Evolutionary conservation across 2,888 invertebrate species (phyloP).

Genomic region (Helicoverpa assulta): DNA sequence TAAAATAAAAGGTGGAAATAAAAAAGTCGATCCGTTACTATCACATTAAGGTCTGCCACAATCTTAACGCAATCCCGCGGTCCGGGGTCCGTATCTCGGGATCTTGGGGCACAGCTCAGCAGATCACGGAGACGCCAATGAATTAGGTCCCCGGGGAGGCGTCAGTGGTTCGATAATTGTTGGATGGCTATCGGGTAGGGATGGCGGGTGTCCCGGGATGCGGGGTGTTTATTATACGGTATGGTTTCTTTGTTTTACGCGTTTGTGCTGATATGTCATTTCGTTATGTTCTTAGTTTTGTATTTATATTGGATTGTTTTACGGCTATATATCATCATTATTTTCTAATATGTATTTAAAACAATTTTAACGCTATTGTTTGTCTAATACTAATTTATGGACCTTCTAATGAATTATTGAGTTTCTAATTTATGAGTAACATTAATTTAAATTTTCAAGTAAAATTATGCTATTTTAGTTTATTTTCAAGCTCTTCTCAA

Average conservation of each 20-base stretch:
- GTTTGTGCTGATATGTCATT: neutral
- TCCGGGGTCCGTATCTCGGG: conserved; percentile 50
- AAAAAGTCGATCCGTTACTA: conserved; percentile 58
- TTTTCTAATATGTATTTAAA: too few relatives aligned
- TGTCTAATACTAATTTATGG: too few relatives aligned
- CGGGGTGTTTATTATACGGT: conserved; percentile 7
- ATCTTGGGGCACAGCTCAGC: conserved; percentile 63
- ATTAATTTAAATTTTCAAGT: neutral
- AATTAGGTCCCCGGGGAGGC: conserved; percentile 62
- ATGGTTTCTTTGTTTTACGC: conserved; percentile 18
- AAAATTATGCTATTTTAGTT: neutral
- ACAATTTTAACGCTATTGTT: too few relatives aligned
- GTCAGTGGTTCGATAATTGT: conserved; percentile 62
- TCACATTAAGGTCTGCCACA: conserved; percentile 59
- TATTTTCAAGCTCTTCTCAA: neutral
- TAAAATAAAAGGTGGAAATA: conserved; percentile 41
- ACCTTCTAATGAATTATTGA: too few relatives aligned
- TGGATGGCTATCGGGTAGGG: conserved; percentile 55
- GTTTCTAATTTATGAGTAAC: neutral
- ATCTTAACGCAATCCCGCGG: conserved; percentile 60
- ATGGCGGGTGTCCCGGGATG: conserved; percentile 33
- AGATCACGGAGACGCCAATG: conserved; percentile 61
- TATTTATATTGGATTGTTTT: neutral
- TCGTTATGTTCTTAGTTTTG: neutral
- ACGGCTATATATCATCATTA: too few relatives aligned